Conservation (phyloP, 2,113 vertebrate genomes). For the Planiliza haematocheilus region DNA sequence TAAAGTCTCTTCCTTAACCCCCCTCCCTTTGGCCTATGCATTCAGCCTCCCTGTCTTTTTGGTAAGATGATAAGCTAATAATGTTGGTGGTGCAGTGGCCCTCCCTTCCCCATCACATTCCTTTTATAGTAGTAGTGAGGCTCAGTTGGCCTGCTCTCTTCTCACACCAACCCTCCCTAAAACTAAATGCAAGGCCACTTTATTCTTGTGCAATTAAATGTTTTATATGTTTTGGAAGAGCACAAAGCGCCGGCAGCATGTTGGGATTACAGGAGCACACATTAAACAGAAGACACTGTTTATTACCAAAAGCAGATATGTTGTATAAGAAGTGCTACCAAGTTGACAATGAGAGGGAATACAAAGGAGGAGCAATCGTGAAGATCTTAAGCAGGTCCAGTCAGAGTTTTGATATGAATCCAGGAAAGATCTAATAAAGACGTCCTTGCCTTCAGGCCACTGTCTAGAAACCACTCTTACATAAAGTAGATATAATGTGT, state of each 20-base stretch:
- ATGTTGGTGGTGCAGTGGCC: conserved; percentile 73
- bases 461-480: background rate
- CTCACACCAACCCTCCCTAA: conserved; percentile 47
- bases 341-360: background rate
- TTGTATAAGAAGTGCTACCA: background rate
- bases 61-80: conserved; percentile 66
- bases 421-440: conserved; percentile 58
- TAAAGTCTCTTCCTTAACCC: background rate
- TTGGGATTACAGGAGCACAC: background rate
- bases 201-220: conserved; percentile 17
- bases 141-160: conserved; percentile 66
- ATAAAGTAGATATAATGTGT: conserved; percentile 15
- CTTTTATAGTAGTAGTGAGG: conserved; percentile 78
- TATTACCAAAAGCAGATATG: conserved; percentile 20
- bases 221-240: conserved; percentile 31
- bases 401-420: conserved; percentile 36
- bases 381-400: conserved; percentile 26
- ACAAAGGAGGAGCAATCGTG: conserved; percentile 4
- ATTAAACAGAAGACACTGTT: background rate
- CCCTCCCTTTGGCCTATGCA: conserved; percentile 9
- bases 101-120: conserved; percentile 77
- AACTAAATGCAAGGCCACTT: conserved; percentile 26
- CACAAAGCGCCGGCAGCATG: background rate
- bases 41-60: conserved; percentile 46
- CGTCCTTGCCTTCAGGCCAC: conserved; percentile 25